Conservation (phyloP, 2,888 invertebrate species). For the Osmoderma eremita region DNA sequence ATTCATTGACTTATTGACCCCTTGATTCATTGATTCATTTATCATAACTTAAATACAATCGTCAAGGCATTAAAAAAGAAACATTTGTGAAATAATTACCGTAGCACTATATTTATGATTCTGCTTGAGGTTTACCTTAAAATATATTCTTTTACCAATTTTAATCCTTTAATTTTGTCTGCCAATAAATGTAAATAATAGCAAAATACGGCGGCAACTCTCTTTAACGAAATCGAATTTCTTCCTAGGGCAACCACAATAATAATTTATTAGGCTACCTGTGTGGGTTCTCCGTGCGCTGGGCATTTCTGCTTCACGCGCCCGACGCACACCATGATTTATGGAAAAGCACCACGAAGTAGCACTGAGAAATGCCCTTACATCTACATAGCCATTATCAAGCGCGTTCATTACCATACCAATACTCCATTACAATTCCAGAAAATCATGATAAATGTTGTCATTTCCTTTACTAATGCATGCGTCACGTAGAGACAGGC, state of each 20-base stretch:
- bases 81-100: too few relatives aligned
- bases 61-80: too few relatives aligned
- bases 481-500: not conserved
- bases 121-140: too few relatives aligned
- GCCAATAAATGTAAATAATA: too few relatives aligned
- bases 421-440: conserved; percentile 40
- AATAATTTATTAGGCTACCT: conserved; percentile 55
- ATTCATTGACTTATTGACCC: too few relatives aligned
- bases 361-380: conserved; percentile 38
- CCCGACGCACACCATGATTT: conserved; percentile 52
- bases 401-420: conserved; percentile 39
- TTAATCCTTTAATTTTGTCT: too few relatives aligned
- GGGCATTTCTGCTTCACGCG: conserved; percentile 52
- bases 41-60: too few relatives aligned
- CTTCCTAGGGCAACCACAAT: conserved; percentile 14
- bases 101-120: too few relatives aligned
- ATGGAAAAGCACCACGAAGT: conserved; percentile 31
- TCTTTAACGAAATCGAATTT: conserved; percentile 3
- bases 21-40: too few relatives aligned
- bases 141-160: too few relatives aligned
- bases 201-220: too few relatives aligned
- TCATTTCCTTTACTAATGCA: conserved; percentile 37
- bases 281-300: conserved; percentile 55
- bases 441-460: conserved; percentile 38
- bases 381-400: conserved; percentile 34